Base-by-base conservation (phyloP, 1,140 invertebrate species). In the Pseudoatta argentina region DNA sequence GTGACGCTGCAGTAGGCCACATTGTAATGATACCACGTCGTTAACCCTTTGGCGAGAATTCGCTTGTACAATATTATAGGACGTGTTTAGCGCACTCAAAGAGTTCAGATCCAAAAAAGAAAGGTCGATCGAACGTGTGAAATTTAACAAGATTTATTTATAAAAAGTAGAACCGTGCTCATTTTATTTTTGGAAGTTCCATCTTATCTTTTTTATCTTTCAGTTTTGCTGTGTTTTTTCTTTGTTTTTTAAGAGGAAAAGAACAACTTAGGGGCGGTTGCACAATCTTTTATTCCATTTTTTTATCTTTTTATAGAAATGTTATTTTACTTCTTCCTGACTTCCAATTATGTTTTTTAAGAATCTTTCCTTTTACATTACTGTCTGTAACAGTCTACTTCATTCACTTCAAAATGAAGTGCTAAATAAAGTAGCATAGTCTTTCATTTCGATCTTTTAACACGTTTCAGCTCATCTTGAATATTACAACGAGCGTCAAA, bases 41-140 rank as follows among this genome's bases (percentile, higher is more conserved):
- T 82, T 75, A 75, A 75, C 69, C 69, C 55, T 82, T 73, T 59
- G 24, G 12, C 18, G 67, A 61, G 6, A 61, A 73, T 53, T 79
- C 8, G 18, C 30, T 24, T 30, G 34, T 14, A 7, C 21, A 27
- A 66, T 78, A 48, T 51, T 21, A 30, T 21, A 61, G n/a, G 5
- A 77, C 1, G 6, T 24, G 21, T 21, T 21, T 67, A 14, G 18
- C 24, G 8, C 21, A n/a, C 53, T 34, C 4, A 21, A n/a, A 21
- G 2, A 55, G 10, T 39, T 55, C 6, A 27, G 34, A 48, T 30
- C 5, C 16, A 8, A 27, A 44, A 44, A n/a, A 30, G n/a, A 1
- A 69, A 51, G 5, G 2, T 63, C 24, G 27, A 66, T 48, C 76
- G 18, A 30, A 30, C 16, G 7, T 30, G 2, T 14, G 27, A 27